phyloP scores from a whole-genome alignment of 2,113 vertebrate species.

The Scytalopus superciliaris region DNA sequence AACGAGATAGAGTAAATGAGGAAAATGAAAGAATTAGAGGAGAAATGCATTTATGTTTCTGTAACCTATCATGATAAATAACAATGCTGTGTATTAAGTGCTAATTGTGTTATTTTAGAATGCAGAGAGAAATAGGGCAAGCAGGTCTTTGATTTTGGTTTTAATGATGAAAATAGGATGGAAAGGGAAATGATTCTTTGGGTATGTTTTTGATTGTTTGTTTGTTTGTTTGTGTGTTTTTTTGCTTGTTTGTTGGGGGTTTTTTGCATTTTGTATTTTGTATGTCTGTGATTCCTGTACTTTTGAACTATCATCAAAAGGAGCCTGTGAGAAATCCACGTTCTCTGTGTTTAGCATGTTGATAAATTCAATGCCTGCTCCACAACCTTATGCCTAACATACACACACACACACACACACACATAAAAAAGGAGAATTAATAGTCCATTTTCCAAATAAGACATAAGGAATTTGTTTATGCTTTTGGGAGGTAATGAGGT shows the following conservation, averaged over 20 bases:
- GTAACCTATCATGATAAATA: neutral
- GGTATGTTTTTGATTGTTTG: neutral
- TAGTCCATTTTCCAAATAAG: neutral
- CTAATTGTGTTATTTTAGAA: neutral
- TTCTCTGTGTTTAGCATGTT: neutral
- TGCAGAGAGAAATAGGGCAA: neutral
- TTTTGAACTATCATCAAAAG: neutral
- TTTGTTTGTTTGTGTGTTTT: too few relatives aligned
- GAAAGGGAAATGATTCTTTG: neutral
- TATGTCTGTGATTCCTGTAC: neutral
- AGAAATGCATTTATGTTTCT: neutral
- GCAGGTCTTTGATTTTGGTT: neutral
- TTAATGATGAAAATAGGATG: neutral
- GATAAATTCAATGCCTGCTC: neutral
- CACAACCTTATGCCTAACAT: neutral
- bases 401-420: too few relatives aligned
- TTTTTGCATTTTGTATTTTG: neutral
- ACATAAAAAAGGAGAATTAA: neutral
- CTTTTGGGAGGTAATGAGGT: neutral
- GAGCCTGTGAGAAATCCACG: neutral
- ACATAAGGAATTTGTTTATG: constrained; percentile 4
- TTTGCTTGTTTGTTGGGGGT: too few relatives aligned
- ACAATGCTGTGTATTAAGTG: neutral
- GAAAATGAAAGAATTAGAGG: neutral
- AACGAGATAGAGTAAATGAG: neutral